Evolutionary conservation across 2,797 vertebrate genomes (phyloP).

Genomic region (Myotis planiceps): DNA sequence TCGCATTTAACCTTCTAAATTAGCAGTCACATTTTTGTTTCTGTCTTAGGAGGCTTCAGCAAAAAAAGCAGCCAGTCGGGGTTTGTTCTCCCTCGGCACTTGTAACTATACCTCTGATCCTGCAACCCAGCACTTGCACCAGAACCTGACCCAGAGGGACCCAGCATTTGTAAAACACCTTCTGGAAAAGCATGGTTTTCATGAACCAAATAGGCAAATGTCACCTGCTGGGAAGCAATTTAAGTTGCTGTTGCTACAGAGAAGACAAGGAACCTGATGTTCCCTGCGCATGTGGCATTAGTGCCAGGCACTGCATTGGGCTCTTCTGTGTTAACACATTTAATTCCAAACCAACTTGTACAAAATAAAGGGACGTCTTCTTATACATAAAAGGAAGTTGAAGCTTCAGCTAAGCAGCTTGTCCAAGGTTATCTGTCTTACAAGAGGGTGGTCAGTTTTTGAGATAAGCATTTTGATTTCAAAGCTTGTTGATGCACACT

Average conservation of each 20-base stretch:
- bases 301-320: neutral
- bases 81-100: neutral
- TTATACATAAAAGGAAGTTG: neutral
- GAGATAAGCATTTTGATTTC: neutral
- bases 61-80: neutral
- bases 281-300: neutral
- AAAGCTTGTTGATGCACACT: neutral
- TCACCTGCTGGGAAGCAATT: neutral
- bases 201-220: neutral
- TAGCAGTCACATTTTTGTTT: constrained; percentile 22
- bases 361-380: constrained; percentile 5
- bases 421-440: neutral
- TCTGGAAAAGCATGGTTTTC: neutral
- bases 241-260: neutral
- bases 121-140: neutral
- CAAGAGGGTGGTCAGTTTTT: neutral
- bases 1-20: neutral
- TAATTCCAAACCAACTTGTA: constrained; percentile 3
- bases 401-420: neutral
- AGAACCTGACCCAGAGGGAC: neutral
- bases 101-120: neutral
- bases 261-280: neutral
- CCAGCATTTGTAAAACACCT: neutral
- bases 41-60: neutral
- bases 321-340: neutral